phyloP scores from a whole-genome alignment of 2,888 invertebrate species.

The Chymomyza amoena region DNA sequence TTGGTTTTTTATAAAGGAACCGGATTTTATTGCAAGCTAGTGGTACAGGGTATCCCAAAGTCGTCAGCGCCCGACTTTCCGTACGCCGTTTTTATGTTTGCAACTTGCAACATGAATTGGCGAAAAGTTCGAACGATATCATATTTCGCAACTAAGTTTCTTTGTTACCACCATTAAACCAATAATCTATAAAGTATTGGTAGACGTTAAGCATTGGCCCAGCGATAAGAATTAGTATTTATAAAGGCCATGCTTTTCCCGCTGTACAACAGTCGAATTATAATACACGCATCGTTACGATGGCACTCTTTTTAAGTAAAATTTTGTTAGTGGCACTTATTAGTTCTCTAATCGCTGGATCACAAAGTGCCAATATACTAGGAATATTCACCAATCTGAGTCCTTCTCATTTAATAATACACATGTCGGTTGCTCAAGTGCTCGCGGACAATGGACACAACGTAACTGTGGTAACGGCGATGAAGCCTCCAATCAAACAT shows the following conservation, averaged over 20 bases:
- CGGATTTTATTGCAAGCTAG: too few species aligned
- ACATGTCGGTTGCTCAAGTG: slow-evolving; percentile 66
- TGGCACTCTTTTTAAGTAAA: slow-evolving; percentile 11
- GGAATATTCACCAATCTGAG: slow-evolving; percentile 71
- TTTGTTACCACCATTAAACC: neutral
- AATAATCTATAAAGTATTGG: neutral
- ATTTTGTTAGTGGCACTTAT: slow-evolving; percentile 8
- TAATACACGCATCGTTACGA: neutral
- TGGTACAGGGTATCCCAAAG: too few species aligned
- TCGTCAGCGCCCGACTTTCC: too few species aligned
- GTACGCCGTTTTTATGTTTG: too few species aligned
- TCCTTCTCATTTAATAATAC: slow-evolving; percentile 74
- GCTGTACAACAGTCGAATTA: neutral
- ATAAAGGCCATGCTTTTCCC: neutral
- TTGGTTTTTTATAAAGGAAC: too few species aligned
- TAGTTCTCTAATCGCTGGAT: slow-evolving; percentile 17
- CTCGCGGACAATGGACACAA: slow-evolving; percentile 74
- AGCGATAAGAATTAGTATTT: neutral
- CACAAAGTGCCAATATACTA: slow-evolving; percentile 65
- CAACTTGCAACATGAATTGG: slow-evolving; percentile 26
- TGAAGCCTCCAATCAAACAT: slow-evolving; percentile 59
- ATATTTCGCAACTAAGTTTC: neutral
- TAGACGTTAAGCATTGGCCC: neutral
- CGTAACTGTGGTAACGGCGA: slow-evolving; percentile 69
- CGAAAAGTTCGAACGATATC: slow-evolving; percentile 1